Evolutionary conservation across 2,113 vertebrate species (phyloP).

Genomic region (Cricetomys ansorgei): DNA sequence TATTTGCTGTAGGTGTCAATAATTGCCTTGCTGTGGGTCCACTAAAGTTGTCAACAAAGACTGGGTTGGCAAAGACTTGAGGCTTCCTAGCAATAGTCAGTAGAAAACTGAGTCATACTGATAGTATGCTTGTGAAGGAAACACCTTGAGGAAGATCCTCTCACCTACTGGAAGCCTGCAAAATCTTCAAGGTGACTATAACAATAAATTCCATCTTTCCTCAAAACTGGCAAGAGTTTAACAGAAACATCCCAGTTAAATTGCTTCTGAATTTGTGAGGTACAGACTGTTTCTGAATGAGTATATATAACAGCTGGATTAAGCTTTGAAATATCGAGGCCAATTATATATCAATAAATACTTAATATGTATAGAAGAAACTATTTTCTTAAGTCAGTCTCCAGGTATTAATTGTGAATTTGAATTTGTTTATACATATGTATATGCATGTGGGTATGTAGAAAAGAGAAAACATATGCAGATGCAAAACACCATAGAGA

Average conservation of each 20-base stretch:
- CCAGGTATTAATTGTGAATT: neutral
- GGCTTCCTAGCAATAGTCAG: neutral
- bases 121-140: neutral
- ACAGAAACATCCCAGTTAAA: neutral
- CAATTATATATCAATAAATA: neutral
- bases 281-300: neutral
- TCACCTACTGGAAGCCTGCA: neutral
- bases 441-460: neutral
- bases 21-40: neutral
- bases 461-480: neutral
- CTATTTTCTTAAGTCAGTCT: neutral
- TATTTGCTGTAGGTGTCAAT: neutral
- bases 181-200: neutral
- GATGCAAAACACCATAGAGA: neutral
- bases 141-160: neutral
- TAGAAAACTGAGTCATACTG: neutral
- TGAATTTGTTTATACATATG: neutral
- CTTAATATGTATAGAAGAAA: neutral
- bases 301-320: neutral
- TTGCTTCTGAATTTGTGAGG: neutral
- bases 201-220: fast-evolving
- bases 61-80: neutral
- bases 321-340: neutral
- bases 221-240: neutral
- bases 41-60: neutral